Evolutionary conservation across 2,888 invertebrate genomes (phyloP).

Genomic region (Aphidoletes aphidimyza): DNA sequence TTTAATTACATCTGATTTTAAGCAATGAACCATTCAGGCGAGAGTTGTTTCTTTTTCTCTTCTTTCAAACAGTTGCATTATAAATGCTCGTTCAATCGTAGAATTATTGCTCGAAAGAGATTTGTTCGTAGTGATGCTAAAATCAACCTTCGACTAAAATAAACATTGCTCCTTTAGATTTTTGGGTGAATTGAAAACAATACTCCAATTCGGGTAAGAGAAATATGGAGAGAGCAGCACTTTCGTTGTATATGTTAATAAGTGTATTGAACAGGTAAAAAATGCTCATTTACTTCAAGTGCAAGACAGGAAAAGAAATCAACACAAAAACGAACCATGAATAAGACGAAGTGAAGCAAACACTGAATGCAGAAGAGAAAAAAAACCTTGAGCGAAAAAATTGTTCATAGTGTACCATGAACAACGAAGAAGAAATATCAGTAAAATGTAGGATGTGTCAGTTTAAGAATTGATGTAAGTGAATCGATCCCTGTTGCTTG

Average conservation of each 20-base stretch:
- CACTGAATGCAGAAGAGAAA: neutral
- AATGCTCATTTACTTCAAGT: constrained; percentile 40
- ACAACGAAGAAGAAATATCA: neutral
- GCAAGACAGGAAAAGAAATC: neutral
- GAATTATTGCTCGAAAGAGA: neutral
- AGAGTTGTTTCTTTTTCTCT: too few species aligned
- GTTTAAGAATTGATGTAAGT: constrained; percentile 42
- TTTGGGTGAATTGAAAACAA: constrained; percentile 33
- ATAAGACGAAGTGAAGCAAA: neutral
- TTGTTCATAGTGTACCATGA: too few species aligned
- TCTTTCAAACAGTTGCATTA: too few species aligned
- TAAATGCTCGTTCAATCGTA: too few species aligned
- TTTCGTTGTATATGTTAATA: constrained; percentile 29
- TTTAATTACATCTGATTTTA: neutral
- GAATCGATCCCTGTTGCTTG: constrained; percentile 39
- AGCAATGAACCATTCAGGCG: too few species aligned
- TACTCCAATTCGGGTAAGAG: neutral
- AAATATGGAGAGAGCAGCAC: neutral
- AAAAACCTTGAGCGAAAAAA: constrained; percentile 19
- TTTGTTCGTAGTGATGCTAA: neutral
- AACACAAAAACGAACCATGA: neutral
- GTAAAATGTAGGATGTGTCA: constrained; percentile 40
- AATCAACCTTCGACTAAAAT: neutral
- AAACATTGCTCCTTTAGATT: neutral
- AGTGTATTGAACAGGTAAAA: constrained; percentile 52